phyloP scores from a whole-genome alignment of 1,140 invertebrate genomes.

The Berghia stephanieae region DNA sequence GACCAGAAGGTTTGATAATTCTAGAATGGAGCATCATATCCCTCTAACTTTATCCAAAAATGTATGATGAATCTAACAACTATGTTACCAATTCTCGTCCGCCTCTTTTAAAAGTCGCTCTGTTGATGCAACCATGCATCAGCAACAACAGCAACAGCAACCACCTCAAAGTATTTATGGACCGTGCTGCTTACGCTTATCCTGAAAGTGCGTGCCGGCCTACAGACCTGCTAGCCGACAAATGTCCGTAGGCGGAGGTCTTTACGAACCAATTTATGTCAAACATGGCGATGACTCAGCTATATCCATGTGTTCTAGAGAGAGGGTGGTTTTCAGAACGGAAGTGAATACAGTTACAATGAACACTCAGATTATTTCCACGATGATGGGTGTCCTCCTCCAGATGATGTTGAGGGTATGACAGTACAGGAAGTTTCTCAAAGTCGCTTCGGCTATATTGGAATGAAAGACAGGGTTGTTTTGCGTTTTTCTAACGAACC shows the following conservation, averaged over 20 bases:
- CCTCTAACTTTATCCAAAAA: too few species aligned
- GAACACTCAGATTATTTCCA: constrained; percentile 31
- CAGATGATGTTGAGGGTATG: constrained; percentile 46
- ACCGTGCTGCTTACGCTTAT: constrained; percentile 28
- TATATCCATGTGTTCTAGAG: constrained; percentile 50
- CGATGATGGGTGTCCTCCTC: constrained; percentile 49
- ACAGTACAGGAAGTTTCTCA: constrained; percentile 54
- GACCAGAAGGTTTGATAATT: too few species aligned
- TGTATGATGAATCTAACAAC: too few species aligned
- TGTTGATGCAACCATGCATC: too few species aligned
- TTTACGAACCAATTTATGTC: constrained; percentile 37
- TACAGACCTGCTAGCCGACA: constrained; percentile 40
- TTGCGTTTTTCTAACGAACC: constrained; percentile 57
- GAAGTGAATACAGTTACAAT: constrained; percentile 52
- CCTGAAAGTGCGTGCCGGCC: constrained; percentile 47
- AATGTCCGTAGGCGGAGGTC: constrained; percentile 45
- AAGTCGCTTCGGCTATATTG: constrained; percentile 58
- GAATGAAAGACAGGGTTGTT: constrained; percentile 59
- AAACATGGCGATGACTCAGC: constrained; percentile 54
- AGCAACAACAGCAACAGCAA: not conserved
- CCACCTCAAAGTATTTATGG: not conserved
- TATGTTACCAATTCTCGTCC: too few species aligned
- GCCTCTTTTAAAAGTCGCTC: too few species aligned
- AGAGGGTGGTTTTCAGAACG: constrained; percentile 48
- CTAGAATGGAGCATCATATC: not conserved